phyloP scores from a whole-genome alignment of 2,888 invertebrate species.

The Pachymerium ferrugineum region DNA sequence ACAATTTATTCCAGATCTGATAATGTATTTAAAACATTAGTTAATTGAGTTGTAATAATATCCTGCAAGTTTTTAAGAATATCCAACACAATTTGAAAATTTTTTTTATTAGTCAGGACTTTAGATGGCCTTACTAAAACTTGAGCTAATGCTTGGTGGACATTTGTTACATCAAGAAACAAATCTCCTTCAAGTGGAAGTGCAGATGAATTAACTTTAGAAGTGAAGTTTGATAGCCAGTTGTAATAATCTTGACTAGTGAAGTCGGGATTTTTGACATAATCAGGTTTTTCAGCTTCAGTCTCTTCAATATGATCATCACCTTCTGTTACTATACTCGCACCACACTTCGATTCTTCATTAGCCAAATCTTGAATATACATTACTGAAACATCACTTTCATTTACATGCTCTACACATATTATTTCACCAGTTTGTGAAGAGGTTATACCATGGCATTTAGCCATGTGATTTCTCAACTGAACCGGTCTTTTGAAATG shows the following conservation, averaged over 20 bases:
- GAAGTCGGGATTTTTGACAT: constrained; percentile 29
- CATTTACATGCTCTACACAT: neutral
- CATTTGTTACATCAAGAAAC: constrained; percentile 21
- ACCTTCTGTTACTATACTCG: neutral
- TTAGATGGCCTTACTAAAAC: constrained; percentile 5
- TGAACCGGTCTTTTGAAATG: constrained; percentile 36
- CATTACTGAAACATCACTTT: neutral
- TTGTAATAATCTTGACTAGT: constrained; percentile 31
- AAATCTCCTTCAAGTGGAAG: neutral
- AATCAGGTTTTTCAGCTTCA: neutral
- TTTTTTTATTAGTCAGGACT: constrained; percentile 16
- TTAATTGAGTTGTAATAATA: neutral
- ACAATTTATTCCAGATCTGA: neutral
- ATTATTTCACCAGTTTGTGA: neutral
- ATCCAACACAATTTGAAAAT: constrained; percentile 28
- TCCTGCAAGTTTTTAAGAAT: constrained; percentile 15
- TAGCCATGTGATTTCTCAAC: constrained; percentile 35
- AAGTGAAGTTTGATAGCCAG: constrained; percentile 27
- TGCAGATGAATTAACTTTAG: neutral
- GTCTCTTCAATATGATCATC: neutral
- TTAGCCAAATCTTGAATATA: neutral
- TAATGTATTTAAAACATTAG: constrained; percentile 2
- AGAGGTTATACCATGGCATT: neutral
- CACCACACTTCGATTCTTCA: neutral
- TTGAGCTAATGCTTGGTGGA: constrained; percentile 9